Percentiles rank a stretch among this genome's conserved stretches.
These are phyloP conservation scores for Lepus europaeus DNA, from an alignment of 2,113 vertebrate species.

Conservation along the genomic window DNA sequence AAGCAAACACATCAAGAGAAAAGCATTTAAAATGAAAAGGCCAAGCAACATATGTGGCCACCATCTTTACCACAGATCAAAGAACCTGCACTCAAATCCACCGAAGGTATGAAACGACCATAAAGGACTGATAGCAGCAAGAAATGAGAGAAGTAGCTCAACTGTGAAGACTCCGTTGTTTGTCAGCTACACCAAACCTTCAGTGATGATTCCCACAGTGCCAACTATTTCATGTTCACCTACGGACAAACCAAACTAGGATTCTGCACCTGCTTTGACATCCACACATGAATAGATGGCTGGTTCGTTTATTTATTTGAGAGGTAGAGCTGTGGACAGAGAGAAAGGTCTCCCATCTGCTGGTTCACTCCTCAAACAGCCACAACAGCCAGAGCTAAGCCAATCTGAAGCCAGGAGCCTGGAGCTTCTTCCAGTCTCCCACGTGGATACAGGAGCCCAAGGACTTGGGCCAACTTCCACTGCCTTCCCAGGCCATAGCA, in stretches of 20 bases:
- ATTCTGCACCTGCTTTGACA: background rate
- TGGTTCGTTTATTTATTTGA: background rate
- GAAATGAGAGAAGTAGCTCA: background rate
- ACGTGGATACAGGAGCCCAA: too few species aligned
- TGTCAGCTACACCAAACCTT: background rate
- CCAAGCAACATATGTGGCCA: background rate
- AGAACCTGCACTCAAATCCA: background rate
- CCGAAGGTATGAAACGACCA: background rate
- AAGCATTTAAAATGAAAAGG: background rate
- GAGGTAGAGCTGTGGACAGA: too few species aligned
- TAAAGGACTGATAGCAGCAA: background rate
- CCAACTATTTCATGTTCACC: background rate
- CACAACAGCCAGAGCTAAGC: too few species aligned
- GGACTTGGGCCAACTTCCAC: too few species aligned
- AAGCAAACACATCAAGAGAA: constrained; percentile 7
- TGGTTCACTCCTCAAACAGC: too few species aligned
- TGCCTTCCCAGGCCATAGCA: too few species aligned
- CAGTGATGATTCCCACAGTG: background rate
- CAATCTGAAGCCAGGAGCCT: too few species aligned
- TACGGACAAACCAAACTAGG: background rate
- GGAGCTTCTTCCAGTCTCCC: too few species aligned
- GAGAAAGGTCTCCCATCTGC: too few species aligned
- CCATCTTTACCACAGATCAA: background rate
- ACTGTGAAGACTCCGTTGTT: background rate
- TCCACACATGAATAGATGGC: background rate